phyloP scores from a whole-genome alignment of 2,113 vertebrate genomes.

The Oceanodroma tethys region DNA sequence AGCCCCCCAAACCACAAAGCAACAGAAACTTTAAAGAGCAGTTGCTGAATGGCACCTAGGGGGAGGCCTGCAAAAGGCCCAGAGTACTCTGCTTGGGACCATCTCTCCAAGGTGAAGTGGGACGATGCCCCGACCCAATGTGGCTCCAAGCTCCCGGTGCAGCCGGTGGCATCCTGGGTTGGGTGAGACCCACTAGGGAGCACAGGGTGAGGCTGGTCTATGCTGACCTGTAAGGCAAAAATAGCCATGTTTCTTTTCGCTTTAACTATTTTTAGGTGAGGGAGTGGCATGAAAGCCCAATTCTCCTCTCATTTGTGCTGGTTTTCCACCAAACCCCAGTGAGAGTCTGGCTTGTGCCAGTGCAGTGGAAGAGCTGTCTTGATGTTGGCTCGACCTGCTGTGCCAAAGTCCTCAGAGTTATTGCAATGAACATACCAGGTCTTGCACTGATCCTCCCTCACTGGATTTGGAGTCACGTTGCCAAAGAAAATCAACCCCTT shows the following conservation, averaged over 20 bases:
- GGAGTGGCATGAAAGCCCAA: not conserved
- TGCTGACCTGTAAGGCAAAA: not conserved
- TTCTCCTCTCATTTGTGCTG: not conserved
- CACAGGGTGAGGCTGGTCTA: not conserved
- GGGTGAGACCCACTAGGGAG: not conserved
- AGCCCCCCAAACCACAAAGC: not conserved
- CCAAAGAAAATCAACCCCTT: not conserved
- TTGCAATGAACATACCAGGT: not conserved
- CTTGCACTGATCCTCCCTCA: not conserved
- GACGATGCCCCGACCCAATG: rapidly evolving
- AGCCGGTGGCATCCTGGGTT: not conserved
- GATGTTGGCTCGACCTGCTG: not conserved
- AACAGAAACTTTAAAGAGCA: not conserved
- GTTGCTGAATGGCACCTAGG: not conserved
- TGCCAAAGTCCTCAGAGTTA: not conserved
- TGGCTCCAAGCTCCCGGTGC: not conserved
- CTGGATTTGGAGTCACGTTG: not conserved
- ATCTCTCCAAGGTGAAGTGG: not conserved
- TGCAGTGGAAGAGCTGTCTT: not conserved
- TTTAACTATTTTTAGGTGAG: not conserved
- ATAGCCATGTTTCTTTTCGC: not conserved
- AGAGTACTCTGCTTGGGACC: not conserved
- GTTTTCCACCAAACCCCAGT: not conserved
- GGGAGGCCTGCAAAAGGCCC: not conserved
- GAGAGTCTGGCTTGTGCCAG: not conserved